Evolutionary conservation across 2,888 invertebrate species (phyloP), one percentile per base, ranked within the genome.

Genomic region (Leptopilina syphax): DNA sequence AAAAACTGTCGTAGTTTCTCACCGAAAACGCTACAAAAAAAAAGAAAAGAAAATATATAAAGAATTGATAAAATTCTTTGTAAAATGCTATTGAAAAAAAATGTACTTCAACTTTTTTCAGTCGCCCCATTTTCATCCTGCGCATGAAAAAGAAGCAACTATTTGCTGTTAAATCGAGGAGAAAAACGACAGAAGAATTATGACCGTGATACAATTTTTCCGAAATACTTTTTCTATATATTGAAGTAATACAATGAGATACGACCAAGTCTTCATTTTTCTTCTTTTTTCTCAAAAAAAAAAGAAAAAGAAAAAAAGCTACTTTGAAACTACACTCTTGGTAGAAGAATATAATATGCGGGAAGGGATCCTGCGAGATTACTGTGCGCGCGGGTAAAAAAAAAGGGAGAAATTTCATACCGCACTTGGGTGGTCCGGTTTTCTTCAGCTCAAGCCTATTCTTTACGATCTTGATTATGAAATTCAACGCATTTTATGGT

Each of bases 391-490:
- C 34, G 57, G 73, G n/a, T 73, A 57, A 73, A 34, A 34, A 73
- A 57, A 73, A 57, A 73, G 73, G 54, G 10, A 44, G 44, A 73
- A 54, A 73, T 73, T 34, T 57, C 57, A 57, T 57, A 73, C 34
- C 34, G 54, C 73, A 54, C 73, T 73, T 73, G 73, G 73, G 73
- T 73, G 73, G 73, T 73, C 73, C 34, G 73, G 73, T 73, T 73
- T 44, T 73, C 73, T 57, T 57, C 10, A 73, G 50, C 57, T 54
- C 24, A 57, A 27, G 73, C 73, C 54, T 57, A 73, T 73, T 73
- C 73, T 57, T 54, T 54, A 73, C 73, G 73, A 73, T 73, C 73
- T 73, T 73, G 73, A 73, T 73, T 73, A 73, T 73, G 73, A 73
- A 73, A 73, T 57, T 73, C 73, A 73, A 34, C 54, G 34, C 54